Evolutionary conservation across 2,113 vertebrate species (phyloP), one percentile per base, ranked within the genome.

Genomic region (Cromileptes altivelis): DNA sequence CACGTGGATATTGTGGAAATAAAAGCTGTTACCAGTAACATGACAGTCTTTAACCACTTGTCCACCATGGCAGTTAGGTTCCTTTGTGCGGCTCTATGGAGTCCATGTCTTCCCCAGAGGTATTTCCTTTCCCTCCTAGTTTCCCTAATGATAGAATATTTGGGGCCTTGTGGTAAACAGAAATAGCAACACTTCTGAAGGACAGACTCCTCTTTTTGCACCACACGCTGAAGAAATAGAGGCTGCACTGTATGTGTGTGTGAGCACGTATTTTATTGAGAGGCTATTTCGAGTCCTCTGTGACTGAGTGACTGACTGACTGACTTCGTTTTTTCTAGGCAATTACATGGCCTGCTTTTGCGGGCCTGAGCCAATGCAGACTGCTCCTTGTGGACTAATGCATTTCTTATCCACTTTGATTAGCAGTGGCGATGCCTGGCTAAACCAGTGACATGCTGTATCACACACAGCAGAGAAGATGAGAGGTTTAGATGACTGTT

Each of bases 111-210:
- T 75, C 57, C 76, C 62, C 60, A 40, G 50, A 70, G 86, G 83
- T 85, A 81, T 92, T 85, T 91, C 72, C 90, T 86, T 84, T 61
- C 81, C 84, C 81, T 87, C 80, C 80, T 79, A 80, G 86, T 81
- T 86, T 84, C 68, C 79, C 80, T 89, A 90, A 92, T 85, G 84
- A 87, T 76, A 82, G 78, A 85, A 86, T 92, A 91, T 93, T 91
- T 82, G 60, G 81, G 75, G 80, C 78, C 80, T 80, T 86, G 89
- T 83, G 90, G 89, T 87, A 75, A 90, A 91, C 86, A 91, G 88
- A 93, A 95, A 93, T 93, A 93, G 91, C 78, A 92, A 84, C 91
- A 86, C 79, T 90, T 90, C 79, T 89, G 84, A 90, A 73, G 88
- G 76, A 92, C 80, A 89, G 81, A 42, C 78, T 67, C 80, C 82